A percentile compares a stretch with the other conserved stretches of the same genome.
phyloP scores from a whole-genome alignment of 2,888 invertebrate genomes.

The Hesperia comma region DNA sequence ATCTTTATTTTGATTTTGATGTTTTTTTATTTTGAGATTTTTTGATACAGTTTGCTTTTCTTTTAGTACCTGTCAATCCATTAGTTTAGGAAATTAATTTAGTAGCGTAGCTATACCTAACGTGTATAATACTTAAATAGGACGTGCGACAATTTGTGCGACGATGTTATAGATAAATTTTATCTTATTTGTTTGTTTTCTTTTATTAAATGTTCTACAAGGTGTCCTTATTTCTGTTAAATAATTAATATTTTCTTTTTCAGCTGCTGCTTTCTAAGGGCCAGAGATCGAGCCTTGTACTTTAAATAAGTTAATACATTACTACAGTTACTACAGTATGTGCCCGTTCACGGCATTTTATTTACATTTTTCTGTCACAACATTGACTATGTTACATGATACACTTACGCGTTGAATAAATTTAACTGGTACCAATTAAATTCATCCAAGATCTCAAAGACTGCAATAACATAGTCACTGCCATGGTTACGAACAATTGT shows the following conservation, averaged over 20 bases:
- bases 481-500: conserved; percentile 69
- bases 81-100: too few species aligned
- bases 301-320: conserved; percentile 57
- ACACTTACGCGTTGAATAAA: conserved; percentile 32
- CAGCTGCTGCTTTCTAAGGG: conserved; percentile 81
- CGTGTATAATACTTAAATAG: too few species aligned
- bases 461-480: conserved; percentile 81
- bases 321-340: conserved; percentile 41
- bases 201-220: too few species aligned
- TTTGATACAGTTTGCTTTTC: too few species aligned
- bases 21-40: too few species aligned
- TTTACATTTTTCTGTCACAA: conserved; percentile 59
- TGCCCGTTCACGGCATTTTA: conserved; percentile 50
- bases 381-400: conserved; percentile 71
- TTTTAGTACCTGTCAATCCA: too few species aligned
- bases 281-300: conserved; percentile 61
- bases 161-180: too few species aligned
- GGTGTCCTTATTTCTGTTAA: neutral
- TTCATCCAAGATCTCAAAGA: conserved; percentile 70
- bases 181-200: too few species aligned
- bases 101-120: too few species aligned
- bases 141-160: too few species aligned
- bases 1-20: too few species aligned
- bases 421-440: conserved; percentile 43
- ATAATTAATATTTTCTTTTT: conserved; percentile 55